These are phyloP conservation scores for Pseudococcus viburni DNA, from an alignment of 2,888 invertebrate genomes.

Conservation along the genomic window DNA sequence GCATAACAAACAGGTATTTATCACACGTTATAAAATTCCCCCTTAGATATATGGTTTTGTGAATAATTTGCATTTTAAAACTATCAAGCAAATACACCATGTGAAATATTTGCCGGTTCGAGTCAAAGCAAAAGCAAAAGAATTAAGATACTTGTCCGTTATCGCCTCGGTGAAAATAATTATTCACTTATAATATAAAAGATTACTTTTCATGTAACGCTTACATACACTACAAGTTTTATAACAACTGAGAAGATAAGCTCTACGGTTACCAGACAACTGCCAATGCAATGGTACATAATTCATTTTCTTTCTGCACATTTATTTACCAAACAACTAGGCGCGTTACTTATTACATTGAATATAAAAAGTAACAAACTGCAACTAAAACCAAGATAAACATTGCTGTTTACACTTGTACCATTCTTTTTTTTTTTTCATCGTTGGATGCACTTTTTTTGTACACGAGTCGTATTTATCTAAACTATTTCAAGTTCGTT, in stretches of 20 bases:
- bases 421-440: neutral
- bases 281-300: neutral
- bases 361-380: constrained; percentile 26
- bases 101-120: constrained; percentile 31
- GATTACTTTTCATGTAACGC: constrained; percentile 12
- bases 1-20: constrained; percentile 14
- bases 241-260: constrained; percentile 35
- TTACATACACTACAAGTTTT: neutral
- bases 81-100: constrained; percentile 9
- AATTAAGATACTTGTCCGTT: constrained; percentile 33
- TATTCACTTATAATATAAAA: constrained; percentile 53
- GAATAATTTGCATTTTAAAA: constrained; percentile 43
- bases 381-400: constrained; percentile 17
- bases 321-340: constrained; percentile 44
- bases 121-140: constrained; percentile 31
- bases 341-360: constrained; percentile 45
- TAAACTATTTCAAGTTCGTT: neutral
- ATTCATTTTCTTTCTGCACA: constrained; percentile 24
- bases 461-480: neutral
- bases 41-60: constrained; percentile 18
- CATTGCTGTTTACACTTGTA: constrained; percentile 51
- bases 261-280: constrained; percentile 37
- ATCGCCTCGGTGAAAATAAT: constrained; percentile 48
- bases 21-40: constrained; percentile 14
- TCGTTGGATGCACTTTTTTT: neutral